phyloP scores from a whole-genome alignment of 2,888 invertebrate genomes.

The Leptura quadrifasciata region DNA sequence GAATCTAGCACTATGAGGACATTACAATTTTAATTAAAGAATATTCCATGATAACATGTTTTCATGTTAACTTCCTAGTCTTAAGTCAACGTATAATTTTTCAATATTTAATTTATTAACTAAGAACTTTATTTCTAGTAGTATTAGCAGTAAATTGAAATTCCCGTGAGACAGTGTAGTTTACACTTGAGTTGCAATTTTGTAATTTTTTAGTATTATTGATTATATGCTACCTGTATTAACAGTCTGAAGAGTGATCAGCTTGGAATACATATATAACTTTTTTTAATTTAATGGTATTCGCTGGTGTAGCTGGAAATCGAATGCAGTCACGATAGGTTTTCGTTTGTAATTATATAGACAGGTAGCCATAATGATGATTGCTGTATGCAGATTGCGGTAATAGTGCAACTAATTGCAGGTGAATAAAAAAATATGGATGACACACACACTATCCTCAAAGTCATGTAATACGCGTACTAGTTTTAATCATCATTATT shows the following conservation, averaged over 20 bases:
- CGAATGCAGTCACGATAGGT: slow-evolving; percentile 72
- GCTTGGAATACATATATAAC: slow-evolving; percentile 11
- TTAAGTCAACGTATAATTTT: too few species aligned
- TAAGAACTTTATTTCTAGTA: neutral
- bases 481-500: slow-evolving; percentile 19
- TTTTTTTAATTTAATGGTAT: slow-evolving; percentile 57
- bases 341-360: slow-evolving; percentile 68
- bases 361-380: slow-evolving; percentile 69
- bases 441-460: slow-evolving; percentile 40
- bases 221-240: slow-evolving; percentile 13
- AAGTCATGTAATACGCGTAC: slow-evolving; percentile 33
- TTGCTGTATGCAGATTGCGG: slow-evolving; percentile 68
- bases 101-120: neutral
- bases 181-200: neutral
- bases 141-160: neutral
- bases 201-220: slow-evolving; percentile 3
- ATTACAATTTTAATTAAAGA: too few species aligned
- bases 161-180: slow-evolving; percentile 8
- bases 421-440: slow-evolving; percentile 55
- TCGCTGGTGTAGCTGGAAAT: slow-evolving; percentile 63
- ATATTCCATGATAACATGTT: too few species aligned
- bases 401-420: slow-evolving; percentile 65
- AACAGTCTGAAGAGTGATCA: slow-evolving; percentile 9
- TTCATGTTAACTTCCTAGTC: too few species aligned
- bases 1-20: too few species aligned